Conservation (phyloP, 2,797 vertebrate genomes). For the Poecilia gillii region DNA sequence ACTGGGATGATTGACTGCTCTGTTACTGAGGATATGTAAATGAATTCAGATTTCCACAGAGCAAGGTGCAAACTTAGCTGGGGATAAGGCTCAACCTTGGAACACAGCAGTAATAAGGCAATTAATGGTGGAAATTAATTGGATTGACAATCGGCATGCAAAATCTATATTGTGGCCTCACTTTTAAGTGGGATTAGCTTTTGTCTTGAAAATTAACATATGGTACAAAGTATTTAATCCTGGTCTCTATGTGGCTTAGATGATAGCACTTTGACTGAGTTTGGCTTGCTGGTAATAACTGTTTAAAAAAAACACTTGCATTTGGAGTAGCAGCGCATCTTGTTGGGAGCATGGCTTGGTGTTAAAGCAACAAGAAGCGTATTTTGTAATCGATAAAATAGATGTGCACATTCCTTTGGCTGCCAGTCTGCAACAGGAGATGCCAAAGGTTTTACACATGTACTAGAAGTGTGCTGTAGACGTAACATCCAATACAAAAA, state of each 20-base stretch:
- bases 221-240: not conserved
- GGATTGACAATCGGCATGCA: not conserved
- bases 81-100: slow-evolving; percentile 13
- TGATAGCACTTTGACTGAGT: not conserved
- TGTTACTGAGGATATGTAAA: slow-evolving; percentile 41
- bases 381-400: not conserved
- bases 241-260: not conserved
- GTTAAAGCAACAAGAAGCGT: not conserved
- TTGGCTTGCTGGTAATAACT: not conserved
- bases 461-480: not conserved
- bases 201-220: not conserved
- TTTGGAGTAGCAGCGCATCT: not conserved
- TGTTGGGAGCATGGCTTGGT: not conserved
- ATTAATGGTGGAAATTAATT: not conserved
- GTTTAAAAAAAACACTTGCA: not conserved
- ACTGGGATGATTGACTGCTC: slow-evolving; percentile 54
- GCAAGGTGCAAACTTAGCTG: slow-evolving; percentile 36
- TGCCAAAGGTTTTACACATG: not conserved
- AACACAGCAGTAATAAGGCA: not conserved
- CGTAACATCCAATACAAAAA: not conserved
- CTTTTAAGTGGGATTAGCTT: not conserved
- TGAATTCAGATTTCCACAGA: slow-evolving; percentile 33
- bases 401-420: not conserved
- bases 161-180: not conserved
- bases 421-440: not conserved